Conservation (phyloP, 1,140 invertebrate species). For the Drosophila sulfurigaster region DNA sequence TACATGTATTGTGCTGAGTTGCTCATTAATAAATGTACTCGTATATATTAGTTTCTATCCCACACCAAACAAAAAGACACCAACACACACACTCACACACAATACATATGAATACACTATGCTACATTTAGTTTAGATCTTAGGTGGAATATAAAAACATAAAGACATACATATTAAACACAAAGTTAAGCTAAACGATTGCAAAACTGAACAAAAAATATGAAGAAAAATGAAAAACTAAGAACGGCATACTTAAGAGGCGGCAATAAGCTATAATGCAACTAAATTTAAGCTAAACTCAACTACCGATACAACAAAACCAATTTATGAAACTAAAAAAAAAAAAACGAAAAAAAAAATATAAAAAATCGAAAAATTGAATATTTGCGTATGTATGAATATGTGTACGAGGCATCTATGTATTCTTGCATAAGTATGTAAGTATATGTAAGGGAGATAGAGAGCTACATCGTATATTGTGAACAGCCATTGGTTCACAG, state of each 20-base stretch:
- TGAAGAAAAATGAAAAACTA: conserved; percentile 30
- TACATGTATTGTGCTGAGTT: conserved; percentile 61
- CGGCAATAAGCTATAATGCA: conserved; percentile 79
- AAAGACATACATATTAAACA: conserved; percentile 63
- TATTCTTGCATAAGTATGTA: conserved; percentile 6
- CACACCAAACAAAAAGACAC: conserved; percentile 31
- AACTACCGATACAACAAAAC: conserved; percentile 48
- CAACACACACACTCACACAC: conserved; percentile 43
- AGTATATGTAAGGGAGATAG: conserved; percentile 27
- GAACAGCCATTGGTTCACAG: conserved; percentile 43
- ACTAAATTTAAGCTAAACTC: conserved; percentile 65
- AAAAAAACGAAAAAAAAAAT: conserved; percentile 19
- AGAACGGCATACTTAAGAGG: conserved; percentile 78
- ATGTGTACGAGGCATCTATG: conserved; percentile 37
- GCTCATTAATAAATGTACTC: conserved; percentile 70
- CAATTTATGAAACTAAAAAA: conserved; percentile 19
- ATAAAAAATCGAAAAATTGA: conserved; percentile 52
- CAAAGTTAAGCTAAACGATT: conserved; percentile 57
- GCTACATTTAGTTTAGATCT: conserved; percentile 78
- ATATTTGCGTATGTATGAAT: conserved; percentile 53
- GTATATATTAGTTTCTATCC: conserved; percentile 59
- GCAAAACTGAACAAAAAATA: conserved; percentile 24
- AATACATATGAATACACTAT: conserved; percentile 49
- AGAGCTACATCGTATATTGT: conserved; percentile 30
- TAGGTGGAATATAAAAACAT: conserved; percentile 60